Conservation (phyloP, 2,888 invertebrate species). For the Hydropsyche betteni region DNA sequence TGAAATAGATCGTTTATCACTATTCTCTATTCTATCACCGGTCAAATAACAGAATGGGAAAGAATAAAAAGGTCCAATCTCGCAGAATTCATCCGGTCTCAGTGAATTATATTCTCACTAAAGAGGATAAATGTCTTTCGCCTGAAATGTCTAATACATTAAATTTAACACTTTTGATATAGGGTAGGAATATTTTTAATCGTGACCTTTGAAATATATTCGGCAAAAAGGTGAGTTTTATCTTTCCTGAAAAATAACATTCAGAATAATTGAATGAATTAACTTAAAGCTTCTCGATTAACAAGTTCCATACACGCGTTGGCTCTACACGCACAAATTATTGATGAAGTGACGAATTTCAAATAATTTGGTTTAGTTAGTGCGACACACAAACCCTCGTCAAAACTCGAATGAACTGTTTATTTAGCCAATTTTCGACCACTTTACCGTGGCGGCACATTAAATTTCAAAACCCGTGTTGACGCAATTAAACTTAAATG, state of each 20-base stretch:
- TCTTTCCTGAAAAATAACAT: too few species aligned
- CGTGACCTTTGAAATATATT: too few species aligned
- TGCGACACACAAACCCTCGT: constrained; percentile 16
- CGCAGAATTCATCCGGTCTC: constrained; percentile 43
- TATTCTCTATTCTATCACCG: constrained; percentile 47
- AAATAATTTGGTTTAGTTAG: constrained; percentile 12
- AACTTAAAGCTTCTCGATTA: too few species aligned
- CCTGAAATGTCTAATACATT: too few species aligned
- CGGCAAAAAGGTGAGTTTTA: too few species aligned
- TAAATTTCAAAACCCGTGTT: background rate
- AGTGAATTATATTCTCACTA: too few species aligned
- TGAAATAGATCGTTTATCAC: constrained; percentile 50
- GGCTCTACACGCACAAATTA: background rate
- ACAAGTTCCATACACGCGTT: background rate
- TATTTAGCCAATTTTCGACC: constrained; percentile 16
- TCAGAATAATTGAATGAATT: too few species aligned
- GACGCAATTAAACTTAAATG: background rate
- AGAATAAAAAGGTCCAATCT: constrained; percentile 46
- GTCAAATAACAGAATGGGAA: constrained; percentile 47
- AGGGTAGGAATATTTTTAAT: too few species aligned
- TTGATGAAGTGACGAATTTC: constrained; percentile 24
- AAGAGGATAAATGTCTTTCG: too few species aligned
- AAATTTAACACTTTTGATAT: too few species aligned
- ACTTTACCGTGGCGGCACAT: background rate
- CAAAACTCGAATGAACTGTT: constrained; percentile 15